Evolutionary conservation across 2,113 vertebrate species (phyloP).

Genomic region (Isichthys henryi): DNA sequence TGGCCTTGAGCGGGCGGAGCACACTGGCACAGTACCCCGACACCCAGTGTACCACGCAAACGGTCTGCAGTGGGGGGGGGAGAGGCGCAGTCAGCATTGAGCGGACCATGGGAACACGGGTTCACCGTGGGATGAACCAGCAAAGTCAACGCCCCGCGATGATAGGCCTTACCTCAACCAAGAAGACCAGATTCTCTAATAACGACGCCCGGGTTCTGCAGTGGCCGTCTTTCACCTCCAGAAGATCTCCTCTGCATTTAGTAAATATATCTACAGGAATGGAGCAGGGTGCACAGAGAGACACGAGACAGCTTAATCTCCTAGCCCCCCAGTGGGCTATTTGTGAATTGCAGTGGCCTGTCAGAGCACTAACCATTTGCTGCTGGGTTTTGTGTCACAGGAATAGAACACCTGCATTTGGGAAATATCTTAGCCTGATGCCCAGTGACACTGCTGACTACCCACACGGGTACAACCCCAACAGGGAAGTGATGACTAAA

Average conservation of each 20-base stretch:
- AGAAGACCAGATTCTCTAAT: slow-evolving; percentile 90
- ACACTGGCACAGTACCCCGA: slow-evolving; percentile 78
- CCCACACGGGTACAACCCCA: background rate
- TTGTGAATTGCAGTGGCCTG: background rate
- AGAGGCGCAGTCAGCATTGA: background rate
- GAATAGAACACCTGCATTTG: background rate
- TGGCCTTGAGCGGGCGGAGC: slow-evolving; percentile 84
- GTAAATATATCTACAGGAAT: slow-evolving; percentile 70
- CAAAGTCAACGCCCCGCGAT: background rate
- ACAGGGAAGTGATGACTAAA: background rate
- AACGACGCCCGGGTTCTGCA: slow-evolving; percentile 73
- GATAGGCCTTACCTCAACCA: slow-evolving; percentile 77
- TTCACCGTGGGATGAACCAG: background rate
- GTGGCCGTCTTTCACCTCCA: slow-evolving; percentile 73
- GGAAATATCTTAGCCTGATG: background rate
- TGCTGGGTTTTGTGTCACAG: background rate
- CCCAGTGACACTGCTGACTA: background rate
- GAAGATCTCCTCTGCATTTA: slow-evolving; percentile 85
- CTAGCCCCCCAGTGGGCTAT: background rate
- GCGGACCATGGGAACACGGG: background rate
- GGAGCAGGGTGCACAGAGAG: background rate
- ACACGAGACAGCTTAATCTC: background rate
- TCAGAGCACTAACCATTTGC: background rate
- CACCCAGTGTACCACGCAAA: slow-evolving; percentile 81
- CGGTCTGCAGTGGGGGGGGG: slow-evolving; percentile 57